Evolutionary conservation across 1,140 invertebrate genomes (phyloP), one percentile per base, ranked within the genome.

Genomic region (Dreissena polymorpha): DNA sequence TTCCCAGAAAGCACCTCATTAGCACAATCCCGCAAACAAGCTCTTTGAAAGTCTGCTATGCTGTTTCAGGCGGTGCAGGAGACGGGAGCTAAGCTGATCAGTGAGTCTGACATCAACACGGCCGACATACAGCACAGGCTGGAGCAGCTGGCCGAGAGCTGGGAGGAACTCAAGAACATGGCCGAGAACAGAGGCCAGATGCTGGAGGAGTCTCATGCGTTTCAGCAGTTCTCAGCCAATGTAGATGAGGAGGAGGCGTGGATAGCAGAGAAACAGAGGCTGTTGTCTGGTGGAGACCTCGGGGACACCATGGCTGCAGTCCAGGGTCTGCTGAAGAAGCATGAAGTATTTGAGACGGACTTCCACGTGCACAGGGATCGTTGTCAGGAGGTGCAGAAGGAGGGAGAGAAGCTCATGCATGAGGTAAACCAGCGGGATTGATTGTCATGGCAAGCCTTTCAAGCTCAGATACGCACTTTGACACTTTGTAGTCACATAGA

Each of bases 271-370:
- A 99, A 99, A 92, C 98, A 99, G 91, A 98, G 99, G 92, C 94
- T 99, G 53, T 94, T 99, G 7, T 97, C 97, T 10, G 97, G 98
- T 8, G 97, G 98, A 90, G 98, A 99, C 92, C 98, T 98, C 90
- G 99, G 99, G 8, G 98, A 99, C 91, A 99, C 98, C 14, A 99
- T 99, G 98, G 98, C 99, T 51, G 98, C 98, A 60, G 99, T 99
- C 16, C 99, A 99, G 91, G 98, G 98, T 39, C 94, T 99, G 63
- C 93, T 99, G 86, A 99, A 99, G 94, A 99, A 99, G 93, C 99
- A 99, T 93, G 99, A 99, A 92, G 98, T 98, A 1, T 98, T 99
- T 91, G 98, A 99, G 93, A 98, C 97, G 0, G 99, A 99, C 92
- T 97, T n/a, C 93, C 96, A 97, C 16, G 97, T 98, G 10, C 98